A percentile compares a stretch with the other conserved stretches of the same genome.
Evolutionary conservation across 2,797 vertebrate genomes (phyloP).

Genomic region (Pelobates cultripes): DNA sequence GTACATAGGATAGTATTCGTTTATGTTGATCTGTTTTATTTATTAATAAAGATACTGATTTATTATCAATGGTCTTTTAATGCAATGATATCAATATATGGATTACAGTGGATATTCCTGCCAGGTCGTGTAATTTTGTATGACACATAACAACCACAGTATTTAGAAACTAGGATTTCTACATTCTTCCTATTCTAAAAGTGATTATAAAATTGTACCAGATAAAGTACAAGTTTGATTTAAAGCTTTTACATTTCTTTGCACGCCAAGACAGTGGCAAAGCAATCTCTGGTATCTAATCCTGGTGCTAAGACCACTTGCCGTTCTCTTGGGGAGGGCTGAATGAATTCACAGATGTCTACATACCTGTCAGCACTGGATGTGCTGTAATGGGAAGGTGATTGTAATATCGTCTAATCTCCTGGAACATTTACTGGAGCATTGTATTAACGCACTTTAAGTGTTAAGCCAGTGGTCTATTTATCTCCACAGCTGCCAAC

Average conservation of each 20-base stretch:
- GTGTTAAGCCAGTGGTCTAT: no score
- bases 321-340: slow-evolving; percentile 22
- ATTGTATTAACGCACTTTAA: background rate
- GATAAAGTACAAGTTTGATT: background rate
- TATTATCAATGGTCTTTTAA: no score
- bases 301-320: slow-evolving; percentile 40
- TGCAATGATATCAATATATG: no score
- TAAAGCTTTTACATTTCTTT: slow-evolving; percentile 16
- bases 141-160: background rate
- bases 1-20: no score
- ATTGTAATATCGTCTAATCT: background rate
- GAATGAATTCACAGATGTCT: slow-evolving; percentile 47
- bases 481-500: no score
- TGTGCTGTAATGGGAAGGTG: slow-evolving; percentile 23
- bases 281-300: slow-evolving; percentile 27
- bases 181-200: background rate
- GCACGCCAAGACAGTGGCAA: slow-evolving; percentile 46
- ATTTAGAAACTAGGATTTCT: background rate
- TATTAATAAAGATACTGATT: no score
- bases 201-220: background rate
- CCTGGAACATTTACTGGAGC: background rate
- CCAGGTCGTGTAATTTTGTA: no score
- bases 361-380: slow-evolving; percentile 42
- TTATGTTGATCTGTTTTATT: no score
- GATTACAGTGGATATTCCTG: no score